phyloP scores from a whole-genome alignment of 1,140 invertebrate species.

The Macrosteles quadrilineatus region DNA sequence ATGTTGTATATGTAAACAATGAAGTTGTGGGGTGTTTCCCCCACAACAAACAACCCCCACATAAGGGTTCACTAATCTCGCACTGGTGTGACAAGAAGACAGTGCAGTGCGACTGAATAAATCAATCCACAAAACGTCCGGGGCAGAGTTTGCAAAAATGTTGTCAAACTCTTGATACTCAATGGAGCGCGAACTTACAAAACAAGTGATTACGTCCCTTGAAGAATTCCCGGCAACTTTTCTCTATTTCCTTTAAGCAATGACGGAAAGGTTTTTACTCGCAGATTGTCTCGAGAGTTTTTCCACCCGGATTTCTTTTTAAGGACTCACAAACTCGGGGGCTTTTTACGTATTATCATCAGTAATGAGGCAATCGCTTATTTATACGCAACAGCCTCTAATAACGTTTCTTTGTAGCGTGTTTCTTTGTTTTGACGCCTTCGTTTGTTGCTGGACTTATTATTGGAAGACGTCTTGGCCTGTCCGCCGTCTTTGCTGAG shows the following conservation, averaged over 20 bases:
- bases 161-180: background rate
- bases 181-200: conserved; percentile 2
- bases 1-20: too few relatives aligned
- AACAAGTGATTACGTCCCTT: conserved; percentile 9
- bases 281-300: background rate
- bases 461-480: background rate
- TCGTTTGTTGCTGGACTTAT: conserved; percentile 3
- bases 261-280: conserved; percentile 4
- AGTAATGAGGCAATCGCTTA: conserved; percentile 2
- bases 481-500: too few relatives aligned
- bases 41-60: too few relatives aligned
- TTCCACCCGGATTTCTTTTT: background rate
- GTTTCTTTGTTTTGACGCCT: background rate
- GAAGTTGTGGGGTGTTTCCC: too few relatives aligned
- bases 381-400: conserved; percentile 3
- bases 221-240: background rate
- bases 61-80: too few relatives aligned
- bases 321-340: background rate
- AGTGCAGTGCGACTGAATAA: too few relatives aligned
- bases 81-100: too few relatives aligned
- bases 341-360: conserved; percentile 6
- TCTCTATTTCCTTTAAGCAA: conserved; percentile 5
- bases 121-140: too few relatives aligned
- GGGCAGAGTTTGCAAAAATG: background rate
- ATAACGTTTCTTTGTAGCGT: background rate